Conservation (phyloP, 2,113 vertebrate species). For the Passerina amoena region DNA sequence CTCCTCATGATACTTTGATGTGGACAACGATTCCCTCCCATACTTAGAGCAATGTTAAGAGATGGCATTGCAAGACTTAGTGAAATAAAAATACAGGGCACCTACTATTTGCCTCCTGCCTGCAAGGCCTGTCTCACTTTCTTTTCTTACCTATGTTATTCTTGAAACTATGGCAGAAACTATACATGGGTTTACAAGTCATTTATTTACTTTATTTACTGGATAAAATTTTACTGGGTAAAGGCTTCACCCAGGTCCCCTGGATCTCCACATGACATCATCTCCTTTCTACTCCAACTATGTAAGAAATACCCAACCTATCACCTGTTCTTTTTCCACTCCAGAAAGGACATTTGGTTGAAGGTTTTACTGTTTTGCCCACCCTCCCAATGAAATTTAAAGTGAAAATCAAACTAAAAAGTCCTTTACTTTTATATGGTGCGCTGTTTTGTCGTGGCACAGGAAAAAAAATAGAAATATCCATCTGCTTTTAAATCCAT, state of each 20-base stretch:
- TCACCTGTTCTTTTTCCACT: background rate
- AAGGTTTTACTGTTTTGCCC: background rate
- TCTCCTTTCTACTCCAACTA: background rate
- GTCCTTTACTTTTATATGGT: background rate
- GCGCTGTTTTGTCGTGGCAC: background rate
- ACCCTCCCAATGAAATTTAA: background rate
- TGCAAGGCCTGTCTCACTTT: background rate
- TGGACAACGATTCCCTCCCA: background rate
- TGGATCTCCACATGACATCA: background rate
- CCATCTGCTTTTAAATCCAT: background rate
- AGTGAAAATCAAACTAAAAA: background rate
- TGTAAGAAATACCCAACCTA: background rate
- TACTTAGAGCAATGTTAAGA: fast-evolving
- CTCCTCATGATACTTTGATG: background rate
- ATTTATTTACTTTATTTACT: background rate
- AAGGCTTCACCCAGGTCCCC: background rate
- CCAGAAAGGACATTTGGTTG: background rate
- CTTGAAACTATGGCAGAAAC: background rate
- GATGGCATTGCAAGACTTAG: background rate
- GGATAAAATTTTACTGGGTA: background rate
- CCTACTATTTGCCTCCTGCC: background rate
- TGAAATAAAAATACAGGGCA: background rate
- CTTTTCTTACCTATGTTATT: background rate
- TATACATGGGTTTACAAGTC: background rate
- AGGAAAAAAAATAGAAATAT: background rate